Base-by-base conservation (phyloP, 2,113 vertebrate species). In the Psilopogon haemacephalus region DNA sequence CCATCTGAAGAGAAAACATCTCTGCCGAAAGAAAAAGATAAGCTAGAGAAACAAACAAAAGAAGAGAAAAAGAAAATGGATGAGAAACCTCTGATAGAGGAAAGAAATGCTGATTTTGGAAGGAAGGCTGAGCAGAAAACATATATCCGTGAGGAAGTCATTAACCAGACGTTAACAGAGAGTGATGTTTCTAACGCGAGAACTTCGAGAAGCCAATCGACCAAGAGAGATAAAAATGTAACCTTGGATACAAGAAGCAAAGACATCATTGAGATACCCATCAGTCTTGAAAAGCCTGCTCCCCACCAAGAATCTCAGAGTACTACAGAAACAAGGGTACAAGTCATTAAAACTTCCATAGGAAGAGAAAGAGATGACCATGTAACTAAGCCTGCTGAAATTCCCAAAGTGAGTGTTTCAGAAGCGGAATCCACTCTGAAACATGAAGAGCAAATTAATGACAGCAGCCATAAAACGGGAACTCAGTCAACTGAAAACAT, bases 401-500 rank as follows among this genome's bases (percentile, higher is more conserved):
- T 58, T 64, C 69, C 1, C 30, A 62, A 35, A 35, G 82, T 80
- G 40, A 38, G 23, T 30, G 12, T 80, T 94, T 85, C 87, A 30
- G 84, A 89, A 16, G 74, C 69, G 70, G 96, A 97, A 86, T 88
- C 76, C 15, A 60, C 28, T 21, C 24, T 89, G 10, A 68, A 90
- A 42, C 37, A 72, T 85, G 67, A 67, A 56, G 50, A 30, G 65
- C 40, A 32, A 77, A 18, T 72, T 13, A 30, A 60, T 8, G 86
- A 93, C 30, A 18, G 86, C 9, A 32, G 79, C 37, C 54, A 91
- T 14, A 88, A 69, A 94, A 84, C 6, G 3, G 79, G 77, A 4
- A 44, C 83, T 32, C 78, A 86, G 19, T 88, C 37, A 58, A 97
- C 97, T 11, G 96, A 98, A 83, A 94, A 95, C 32, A 96, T 98